phyloP scores from a whole-genome alignment of 2,797 vertebrate species.

The Microcaecilia unicolor region DNA sequence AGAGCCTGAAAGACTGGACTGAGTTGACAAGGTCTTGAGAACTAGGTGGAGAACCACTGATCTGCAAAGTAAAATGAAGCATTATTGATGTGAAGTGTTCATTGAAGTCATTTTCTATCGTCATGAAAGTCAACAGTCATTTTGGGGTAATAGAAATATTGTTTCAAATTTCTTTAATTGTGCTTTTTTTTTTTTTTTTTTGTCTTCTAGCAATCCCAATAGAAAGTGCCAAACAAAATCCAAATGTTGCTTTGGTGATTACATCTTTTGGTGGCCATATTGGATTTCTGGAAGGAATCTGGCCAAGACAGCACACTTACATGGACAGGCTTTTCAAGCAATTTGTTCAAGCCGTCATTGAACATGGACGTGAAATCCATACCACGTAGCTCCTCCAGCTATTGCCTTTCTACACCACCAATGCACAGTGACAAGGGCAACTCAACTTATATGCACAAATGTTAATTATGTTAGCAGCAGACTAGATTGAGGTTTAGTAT shows the following conservation, averaged over 20 bases:
- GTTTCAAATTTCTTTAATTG: no score
- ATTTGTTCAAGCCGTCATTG: constrained; percentile 86
- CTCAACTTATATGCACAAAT: constrained; percentile 40
- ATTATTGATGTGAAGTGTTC: no score
- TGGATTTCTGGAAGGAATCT: constrained; percentile 93
- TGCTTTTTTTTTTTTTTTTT: neutral
- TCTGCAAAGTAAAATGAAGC: no score
- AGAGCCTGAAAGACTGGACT: no score
- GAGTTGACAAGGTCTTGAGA: no score
- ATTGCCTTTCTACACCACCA: constrained; percentile 3
- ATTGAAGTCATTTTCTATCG: no score
- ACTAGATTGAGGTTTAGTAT: constrained; percentile 37
- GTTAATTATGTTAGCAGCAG: constrained; percentile 44
- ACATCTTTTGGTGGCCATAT: constrained; percentile 93
- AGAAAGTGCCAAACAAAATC: constrained; percentile 91
- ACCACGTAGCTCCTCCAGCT: constrained; percentile 36
- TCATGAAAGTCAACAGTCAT: no score
- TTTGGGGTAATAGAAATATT: no score
- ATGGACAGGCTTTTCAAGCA: constrained; percentile 98
- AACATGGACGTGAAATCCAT: constrained; percentile 71
- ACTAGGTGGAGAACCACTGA: no score
- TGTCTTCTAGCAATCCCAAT: constrained; percentile 77
- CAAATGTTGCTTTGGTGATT: constrained; percentile 86
- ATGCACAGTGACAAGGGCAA: constrained; percentile 27
- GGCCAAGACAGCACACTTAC: constrained; percentile 91